Conservation (phyloP, 2,797 vertebrate species). For the Vireo griseus region DNA sequence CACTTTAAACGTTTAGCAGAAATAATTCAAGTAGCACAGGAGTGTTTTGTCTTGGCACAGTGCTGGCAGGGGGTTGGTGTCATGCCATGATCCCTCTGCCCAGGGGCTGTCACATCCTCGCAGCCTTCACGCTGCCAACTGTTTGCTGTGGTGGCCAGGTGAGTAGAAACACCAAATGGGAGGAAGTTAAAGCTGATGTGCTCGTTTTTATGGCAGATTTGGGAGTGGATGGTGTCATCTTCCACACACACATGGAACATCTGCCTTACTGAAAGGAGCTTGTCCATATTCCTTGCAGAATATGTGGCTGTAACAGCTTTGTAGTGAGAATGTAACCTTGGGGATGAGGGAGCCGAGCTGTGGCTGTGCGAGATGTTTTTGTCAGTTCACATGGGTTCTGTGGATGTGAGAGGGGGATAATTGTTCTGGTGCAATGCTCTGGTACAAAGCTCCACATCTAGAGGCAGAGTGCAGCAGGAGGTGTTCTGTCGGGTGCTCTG, state of each 20-base stretch:
- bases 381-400: accelerated
- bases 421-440: not conserved
- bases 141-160: accelerated
- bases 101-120: not conserved
- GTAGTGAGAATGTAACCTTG: too few species aligned
- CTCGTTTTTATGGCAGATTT: accelerated
- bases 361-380: not conserved
- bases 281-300: accelerated
- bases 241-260: accelerated
- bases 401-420: not conserved
- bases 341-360: not conserved
- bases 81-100: accelerated
- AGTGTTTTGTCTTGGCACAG: not conserved
- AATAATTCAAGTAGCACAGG: not conserved
- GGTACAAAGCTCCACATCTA: accelerated
- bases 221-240: accelerated
- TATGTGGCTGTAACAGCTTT: not conserved
- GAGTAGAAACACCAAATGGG: too few species aligned
- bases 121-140: accelerated
- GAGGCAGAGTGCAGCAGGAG: not conserved
- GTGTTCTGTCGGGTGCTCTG: not conserved
- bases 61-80: not conserved
- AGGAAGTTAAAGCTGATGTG: not conserved
- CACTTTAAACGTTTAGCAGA: accelerated
- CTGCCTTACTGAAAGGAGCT: not conserved